Conservation (phyloP, 2,888 invertebrate species). For the Theodoxus fluviatilis region DNA sequence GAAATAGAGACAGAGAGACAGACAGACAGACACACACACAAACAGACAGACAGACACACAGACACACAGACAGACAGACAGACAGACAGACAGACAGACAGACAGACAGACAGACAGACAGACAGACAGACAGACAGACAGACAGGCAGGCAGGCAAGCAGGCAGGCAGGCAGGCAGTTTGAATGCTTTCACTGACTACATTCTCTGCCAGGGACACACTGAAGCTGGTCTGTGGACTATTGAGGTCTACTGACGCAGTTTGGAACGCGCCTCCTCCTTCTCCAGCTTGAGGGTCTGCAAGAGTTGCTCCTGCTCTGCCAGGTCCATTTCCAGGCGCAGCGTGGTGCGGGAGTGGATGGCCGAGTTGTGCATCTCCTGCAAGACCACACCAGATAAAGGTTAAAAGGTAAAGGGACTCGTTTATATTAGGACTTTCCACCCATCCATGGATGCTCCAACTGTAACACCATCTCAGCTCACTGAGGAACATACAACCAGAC, state of each 20-base stretch:
- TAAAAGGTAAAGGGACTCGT: neutral
- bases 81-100: too few relatives aligned
- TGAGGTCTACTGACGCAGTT: slow-evolving; percentile 41
- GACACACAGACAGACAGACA: too few relatives aligned
- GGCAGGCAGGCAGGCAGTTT: neutral
- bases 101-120: too few relatives aligned
- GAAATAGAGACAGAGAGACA: too few relatives aligned
- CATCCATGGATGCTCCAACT: neutral
- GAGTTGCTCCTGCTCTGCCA: slow-evolving; percentile 53
- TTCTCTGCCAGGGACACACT: too few relatives aligned
- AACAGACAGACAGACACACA: too few relatives aligned
- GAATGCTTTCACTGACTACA: slow-evolving; percentile 9
- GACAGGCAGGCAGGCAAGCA: neutral
- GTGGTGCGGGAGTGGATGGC: slow-evolving; percentile 58
- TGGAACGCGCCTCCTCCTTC: slow-evolving; percentile 51
- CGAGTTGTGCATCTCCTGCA: slow-evolving; percentile 58
- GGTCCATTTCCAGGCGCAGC: slow-evolving; percentile 54
- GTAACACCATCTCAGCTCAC: neutral
- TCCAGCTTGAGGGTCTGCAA: slow-evolving; percentile 48
- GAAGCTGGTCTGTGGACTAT: neutral
- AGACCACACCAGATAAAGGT: neutral
- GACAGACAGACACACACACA: too few relatives aligned
- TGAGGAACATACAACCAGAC: neutral
- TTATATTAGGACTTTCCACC: neutral
- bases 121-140: too few relatives aligned